phyloP scores from a whole-genome alignment of 2,888 invertebrate species.

The Furcula furcula region DNA sequence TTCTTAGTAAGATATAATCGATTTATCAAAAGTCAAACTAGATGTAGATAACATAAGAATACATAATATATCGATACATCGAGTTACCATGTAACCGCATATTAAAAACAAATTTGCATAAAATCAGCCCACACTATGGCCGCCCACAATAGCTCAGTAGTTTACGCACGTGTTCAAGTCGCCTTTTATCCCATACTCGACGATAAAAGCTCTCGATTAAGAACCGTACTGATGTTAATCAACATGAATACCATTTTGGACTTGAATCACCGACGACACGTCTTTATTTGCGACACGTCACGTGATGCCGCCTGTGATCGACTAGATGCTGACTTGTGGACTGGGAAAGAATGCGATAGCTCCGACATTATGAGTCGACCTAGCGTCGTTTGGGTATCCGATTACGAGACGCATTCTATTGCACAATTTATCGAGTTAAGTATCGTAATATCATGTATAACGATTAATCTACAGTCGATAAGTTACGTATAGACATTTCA shows the following conservation, averaged over 20 bases:
- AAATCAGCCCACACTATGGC: neutral
- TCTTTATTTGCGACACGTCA: slow-evolving; percentile 24
- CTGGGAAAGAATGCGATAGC: slow-evolving; percentile 50
- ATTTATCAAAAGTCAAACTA: no score
- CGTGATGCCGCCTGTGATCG: slow-evolving; percentile 21
- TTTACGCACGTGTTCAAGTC: slow-evolving; percentile 26
- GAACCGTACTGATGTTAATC: slow-evolving; percentile 38
- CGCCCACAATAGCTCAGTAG: slow-evolving; percentile 4
- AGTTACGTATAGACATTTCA: no score
- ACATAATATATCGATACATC: no score
- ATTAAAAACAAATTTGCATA: neutral
- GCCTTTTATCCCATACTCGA: slow-evolving; percentile 21
- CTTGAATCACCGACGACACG: slow-evolving; percentile 35
- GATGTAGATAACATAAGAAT: no score
- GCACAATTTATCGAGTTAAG: slow-evolving; percentile 20
- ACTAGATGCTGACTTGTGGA: slow-evolving; percentile 25
- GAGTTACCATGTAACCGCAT: neutral
- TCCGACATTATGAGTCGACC: slow-evolving; percentile 26
- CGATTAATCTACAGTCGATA: no score
- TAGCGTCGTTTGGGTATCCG: slow-evolving; percentile 19
- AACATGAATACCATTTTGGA: slow-evolving; percentile 38
- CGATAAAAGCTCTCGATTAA: slow-evolving; percentile 36
- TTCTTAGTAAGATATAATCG: no score
- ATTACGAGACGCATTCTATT: slow-evolving; percentile 26
- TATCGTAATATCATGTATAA: slow-evolving; percentile 4